These are phyloP conservation scores for Caenorhabditis imperialis DNA, from an alignment of 2,888 invertebrate genomes.

Conservation along the genomic window DNA sequence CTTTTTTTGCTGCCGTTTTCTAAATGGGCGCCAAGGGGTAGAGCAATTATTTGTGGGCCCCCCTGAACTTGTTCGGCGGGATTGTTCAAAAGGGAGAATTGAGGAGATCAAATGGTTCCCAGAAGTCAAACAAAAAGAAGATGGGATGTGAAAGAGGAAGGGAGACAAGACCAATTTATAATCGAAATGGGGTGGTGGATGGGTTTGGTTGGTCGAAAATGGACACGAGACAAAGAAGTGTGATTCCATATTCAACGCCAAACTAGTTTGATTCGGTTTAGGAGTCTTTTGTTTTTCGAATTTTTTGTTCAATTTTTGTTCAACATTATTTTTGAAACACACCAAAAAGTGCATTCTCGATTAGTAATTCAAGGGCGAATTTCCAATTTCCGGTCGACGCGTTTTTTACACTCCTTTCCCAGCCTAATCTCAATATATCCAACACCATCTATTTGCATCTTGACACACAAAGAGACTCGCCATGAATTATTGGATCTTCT, in stretches of 20 bases:
- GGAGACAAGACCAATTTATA: constrained; percentile 31
- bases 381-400: constrained; percentile 33
- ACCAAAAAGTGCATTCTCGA: too few species aligned
- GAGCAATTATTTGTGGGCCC: constrained; percentile 42
- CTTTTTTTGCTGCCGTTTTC: constrained; percentile 32
- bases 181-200: constrained; percentile 37
- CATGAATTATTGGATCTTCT: constrained; percentile 33
- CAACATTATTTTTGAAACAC: too few species aligned
- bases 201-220: constrained; percentile 18
- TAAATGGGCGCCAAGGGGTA: constrained; percentile 28
- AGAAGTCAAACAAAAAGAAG: constrained; percentile 24
- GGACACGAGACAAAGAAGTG: not conserved
- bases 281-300: too few species aligned
- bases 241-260: too few species aligned
- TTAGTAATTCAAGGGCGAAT: constrained; percentile 22
- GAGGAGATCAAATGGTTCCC: constrained; percentile 46
- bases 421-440: too few species aligned
- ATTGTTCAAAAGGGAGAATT: constrained; percentile 36
- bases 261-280: too few species aligned
- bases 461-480: not conserved
- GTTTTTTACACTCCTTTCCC: too few species aligned
- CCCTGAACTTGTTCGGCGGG: constrained; percentile 38
- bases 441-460: too few species aligned
- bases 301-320: too few species aligned
- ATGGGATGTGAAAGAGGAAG: not conserved